These are phyloP conservation scores for Pangasianodon gigas DNA, from an alignment of 2,113 vertebrate genomes.

Conservation along the genomic window DNA sequence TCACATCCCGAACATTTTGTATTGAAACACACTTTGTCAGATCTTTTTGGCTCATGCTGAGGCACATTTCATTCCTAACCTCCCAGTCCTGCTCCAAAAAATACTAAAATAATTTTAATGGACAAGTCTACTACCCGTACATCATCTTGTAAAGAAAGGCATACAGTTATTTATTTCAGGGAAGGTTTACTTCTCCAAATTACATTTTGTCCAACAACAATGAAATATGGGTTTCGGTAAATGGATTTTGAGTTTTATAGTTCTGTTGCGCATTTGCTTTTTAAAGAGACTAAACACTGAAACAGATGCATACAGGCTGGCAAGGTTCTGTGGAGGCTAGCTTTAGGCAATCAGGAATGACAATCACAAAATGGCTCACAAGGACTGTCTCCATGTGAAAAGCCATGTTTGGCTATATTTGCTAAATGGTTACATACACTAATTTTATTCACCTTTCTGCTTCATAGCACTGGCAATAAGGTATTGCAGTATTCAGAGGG, in stretches of 20 bases:
- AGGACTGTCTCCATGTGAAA: neutral
- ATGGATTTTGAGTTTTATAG: neutral
- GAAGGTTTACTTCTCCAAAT: neutral
- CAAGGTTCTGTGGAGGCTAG: neutral
- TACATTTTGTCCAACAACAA: slow-evolving; percentile 1
- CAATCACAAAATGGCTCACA: neutral
- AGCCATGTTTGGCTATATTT: slow-evolving; percentile 9
- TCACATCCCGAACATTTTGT: neutral
- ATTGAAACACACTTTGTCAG: neutral
- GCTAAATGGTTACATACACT: neutral
- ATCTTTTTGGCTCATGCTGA: neutral
- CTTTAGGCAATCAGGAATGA: slow-evolving; percentile 27
- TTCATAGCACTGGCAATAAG: neutral
- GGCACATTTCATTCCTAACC: neutral
- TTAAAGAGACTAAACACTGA: neutral
- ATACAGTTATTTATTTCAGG: neutral
- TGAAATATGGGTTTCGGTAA: slow-evolving; percentile 10
- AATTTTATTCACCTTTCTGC: slow-evolving; percentile 22
- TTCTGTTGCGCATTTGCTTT: neutral
- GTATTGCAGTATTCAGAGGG: neutral
- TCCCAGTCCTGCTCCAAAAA: neutral
- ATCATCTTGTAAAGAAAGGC: neutral
- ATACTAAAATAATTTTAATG: slow-evolving; percentile 9
- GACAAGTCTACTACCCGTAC: neutral
- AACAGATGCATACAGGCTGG: slow-evolving; percentile 6